Conservation (phyloP, 1,140 invertebrate species). For the Elysia chlorotica region DNA sequence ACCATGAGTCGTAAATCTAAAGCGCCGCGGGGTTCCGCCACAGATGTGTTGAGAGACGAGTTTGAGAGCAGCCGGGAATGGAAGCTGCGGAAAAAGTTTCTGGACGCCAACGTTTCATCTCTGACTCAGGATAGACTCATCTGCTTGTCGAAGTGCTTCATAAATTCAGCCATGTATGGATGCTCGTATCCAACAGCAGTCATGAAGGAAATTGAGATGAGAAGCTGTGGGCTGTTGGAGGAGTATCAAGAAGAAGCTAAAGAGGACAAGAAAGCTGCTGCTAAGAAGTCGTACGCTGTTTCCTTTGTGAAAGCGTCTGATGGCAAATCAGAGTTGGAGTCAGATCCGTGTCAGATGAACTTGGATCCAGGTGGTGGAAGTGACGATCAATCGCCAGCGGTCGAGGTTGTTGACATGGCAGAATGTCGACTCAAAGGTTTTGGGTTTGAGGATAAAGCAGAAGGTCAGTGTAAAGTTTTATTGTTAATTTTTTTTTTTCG, state of each 20-base stretch:
- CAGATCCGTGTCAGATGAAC: too few relatives aligned
- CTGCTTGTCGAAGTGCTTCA: constrained; percentile 81
- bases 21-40: background rate
- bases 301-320: constrained; percentile 7
- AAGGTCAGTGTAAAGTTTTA: too few relatives aligned
- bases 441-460: too few relatives aligned
- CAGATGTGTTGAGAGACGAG: constrained; percentile 24
- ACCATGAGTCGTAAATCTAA: too few relatives aligned
- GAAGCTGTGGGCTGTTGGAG: constrained; percentile 18
- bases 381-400: too few relatives aligned
- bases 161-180: constrained; percentile 82
- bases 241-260: constrained; percentile 20
- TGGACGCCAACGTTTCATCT: constrained; percentile 73
- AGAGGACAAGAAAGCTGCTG: constrained; percentile 13
- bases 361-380: too few relatives aligned
- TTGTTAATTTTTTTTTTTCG: too few relatives aligned
- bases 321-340: too few relatives aligned
- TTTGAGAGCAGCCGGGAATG: constrained; percentile 82
- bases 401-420: too few relatives aligned
- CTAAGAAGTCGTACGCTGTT: constrained; percentile 16
- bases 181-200: constrained; percentile 81
- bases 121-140: constrained; percentile 74
- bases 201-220: constrained; percentile 65
- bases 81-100: constrained; percentile 76
- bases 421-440: too few relatives aligned